Conservation (phyloP, 2,797 vertebrate genomes). For the Capromys pilorides region DNA sequence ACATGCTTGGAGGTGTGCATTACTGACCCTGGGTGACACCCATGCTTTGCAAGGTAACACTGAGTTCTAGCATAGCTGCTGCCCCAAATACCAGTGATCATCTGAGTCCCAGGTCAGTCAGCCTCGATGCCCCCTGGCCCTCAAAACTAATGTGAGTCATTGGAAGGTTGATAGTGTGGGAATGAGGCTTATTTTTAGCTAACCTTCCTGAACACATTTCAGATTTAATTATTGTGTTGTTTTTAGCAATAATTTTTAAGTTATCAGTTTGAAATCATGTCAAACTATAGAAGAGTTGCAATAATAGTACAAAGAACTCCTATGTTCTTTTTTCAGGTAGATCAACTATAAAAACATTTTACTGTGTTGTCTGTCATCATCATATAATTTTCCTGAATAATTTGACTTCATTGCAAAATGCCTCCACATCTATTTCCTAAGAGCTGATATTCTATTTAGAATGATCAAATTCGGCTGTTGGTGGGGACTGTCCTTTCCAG, state of each 20-base stretch:
- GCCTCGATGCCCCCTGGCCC: not conserved
- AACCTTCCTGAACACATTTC: not conserved
- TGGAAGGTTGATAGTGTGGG: not conserved
- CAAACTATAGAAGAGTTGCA: not conserved
- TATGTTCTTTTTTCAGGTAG: not conserved
- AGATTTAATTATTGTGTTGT: not conserved
- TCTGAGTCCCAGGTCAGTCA: not conserved
- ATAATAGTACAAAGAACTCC: not conserved
- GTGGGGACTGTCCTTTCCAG: not conserved
- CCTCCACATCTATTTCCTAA: not conserved
- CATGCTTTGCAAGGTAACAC: not conserved
- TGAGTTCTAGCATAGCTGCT: not conserved
- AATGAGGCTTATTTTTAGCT: constrained; percentile 1
- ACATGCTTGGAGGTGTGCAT: not conserved
- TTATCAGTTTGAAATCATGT: constrained; percentile 12
- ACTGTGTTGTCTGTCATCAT: not conserved
- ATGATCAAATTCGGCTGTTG: not conserved
- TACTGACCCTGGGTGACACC: not conserved
- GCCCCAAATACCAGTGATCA: not conserved
- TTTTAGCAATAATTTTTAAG: constrained; percentile 9
- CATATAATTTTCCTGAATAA: not conserved
- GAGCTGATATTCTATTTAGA: not conserved
- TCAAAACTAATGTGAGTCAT: not conserved
- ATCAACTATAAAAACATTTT: constrained; percentile 13
- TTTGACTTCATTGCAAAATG: not conserved